phyloP scores from a whole-genome alignment of 1,140 invertebrate genomes.

The Heliothis subflexa region DNA sequence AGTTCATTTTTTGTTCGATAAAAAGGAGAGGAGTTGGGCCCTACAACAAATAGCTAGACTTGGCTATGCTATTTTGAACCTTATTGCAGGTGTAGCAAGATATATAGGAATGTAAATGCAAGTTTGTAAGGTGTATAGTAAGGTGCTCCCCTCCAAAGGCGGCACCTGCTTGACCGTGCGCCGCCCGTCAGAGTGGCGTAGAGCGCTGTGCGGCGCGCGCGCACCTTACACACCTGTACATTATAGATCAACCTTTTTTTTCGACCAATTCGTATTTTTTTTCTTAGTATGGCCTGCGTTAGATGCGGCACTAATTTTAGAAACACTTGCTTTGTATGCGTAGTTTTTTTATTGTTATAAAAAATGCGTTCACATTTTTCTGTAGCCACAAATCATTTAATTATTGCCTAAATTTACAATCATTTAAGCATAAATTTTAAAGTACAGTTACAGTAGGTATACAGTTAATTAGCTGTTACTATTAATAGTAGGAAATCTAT shows the following conservation, averaged over 20 bases:
- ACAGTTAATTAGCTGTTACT: too few relatives aligned
- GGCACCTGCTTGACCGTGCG: constrained; percentile 80
- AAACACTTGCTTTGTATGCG: background rate
- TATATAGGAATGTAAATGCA: constrained; percentile 46
- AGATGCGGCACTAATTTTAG: background rate
- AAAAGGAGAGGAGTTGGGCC: constrained; percentile 86
- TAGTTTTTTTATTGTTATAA: background rate
- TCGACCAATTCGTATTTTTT: constrained; percentile 65
- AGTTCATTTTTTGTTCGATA: constrained; percentile 86
- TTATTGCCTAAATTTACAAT: constrained; percentile 3
- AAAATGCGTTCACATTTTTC: background rate
- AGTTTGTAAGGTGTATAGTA: constrained; percentile 81
- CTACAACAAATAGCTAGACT: constrained; percentile 62
- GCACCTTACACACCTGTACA: constrained; percentile 71
- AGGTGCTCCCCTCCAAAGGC: constrained; percentile 84
- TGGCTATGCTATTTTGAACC: constrained; percentile 33
- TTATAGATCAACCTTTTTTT: constrained; percentile 56
- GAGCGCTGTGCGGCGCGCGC: constrained; percentile 65
- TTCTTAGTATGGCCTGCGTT: constrained; percentile 8
- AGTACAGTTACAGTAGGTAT: too few relatives aligned
- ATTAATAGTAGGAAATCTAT: too few relatives aligned
- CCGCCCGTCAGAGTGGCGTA: constrained; percentile 76
- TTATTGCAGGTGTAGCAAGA: constrained; percentile 40
- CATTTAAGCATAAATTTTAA: too few relatives aligned
- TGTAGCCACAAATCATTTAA: background rate